phyloP scores from a whole-genome alignment of 2,888 invertebrate species.

The Drosophila testacea region DNA sequence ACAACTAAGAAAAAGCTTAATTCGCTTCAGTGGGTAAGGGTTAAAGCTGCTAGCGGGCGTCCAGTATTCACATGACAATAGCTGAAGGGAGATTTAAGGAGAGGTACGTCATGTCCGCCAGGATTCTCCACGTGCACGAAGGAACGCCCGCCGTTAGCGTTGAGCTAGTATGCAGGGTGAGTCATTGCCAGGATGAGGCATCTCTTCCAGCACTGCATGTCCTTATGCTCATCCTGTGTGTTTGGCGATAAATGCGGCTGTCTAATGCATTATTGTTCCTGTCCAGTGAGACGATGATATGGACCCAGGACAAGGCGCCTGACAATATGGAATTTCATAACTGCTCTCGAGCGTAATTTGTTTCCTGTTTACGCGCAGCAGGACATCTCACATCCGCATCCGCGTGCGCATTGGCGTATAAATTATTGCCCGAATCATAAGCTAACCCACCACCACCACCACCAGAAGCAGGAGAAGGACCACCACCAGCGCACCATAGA shows the following conservation, averaged over 20 bases:
- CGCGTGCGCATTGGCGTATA: constrained; percentile 76
- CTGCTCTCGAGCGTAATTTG: constrained; percentile 82
- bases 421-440: constrained; percentile 76
- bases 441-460: constrained; percentile 49
- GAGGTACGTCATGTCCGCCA: constrained; percentile 39
- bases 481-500: constrained; percentile 38
- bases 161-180: constrained; percentile 40
- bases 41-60: constrained; percentile 62
- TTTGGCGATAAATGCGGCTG: constrained; percentile 56
- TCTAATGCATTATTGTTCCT: constrained; percentile 76
- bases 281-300: constrained; percentile 63
- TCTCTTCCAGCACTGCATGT: constrained; percentile 25
- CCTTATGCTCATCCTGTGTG: constrained; percentile 53
- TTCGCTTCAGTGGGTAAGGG: constrained; percentile 15
- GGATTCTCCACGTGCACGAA: constrained; percentile 55
- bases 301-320: constrained; percentile 29
- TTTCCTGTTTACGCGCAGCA: constrained; percentile 83
- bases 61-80: constrained; percentile 70
- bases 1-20: constrained; percentile 20
- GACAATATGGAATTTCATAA: constrained; percentile 77
- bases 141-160: constrained; percentile 60
- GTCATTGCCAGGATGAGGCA: constrained; percentile 39
- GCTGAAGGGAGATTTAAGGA: constrained; percentile 54
- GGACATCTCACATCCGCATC: constrained; percentile 69
- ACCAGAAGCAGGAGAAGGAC: constrained; percentile 38